Base-by-base conservation (phyloP, 2,888 invertebrate species). In the Ormyrus pomaceus region DNA sequence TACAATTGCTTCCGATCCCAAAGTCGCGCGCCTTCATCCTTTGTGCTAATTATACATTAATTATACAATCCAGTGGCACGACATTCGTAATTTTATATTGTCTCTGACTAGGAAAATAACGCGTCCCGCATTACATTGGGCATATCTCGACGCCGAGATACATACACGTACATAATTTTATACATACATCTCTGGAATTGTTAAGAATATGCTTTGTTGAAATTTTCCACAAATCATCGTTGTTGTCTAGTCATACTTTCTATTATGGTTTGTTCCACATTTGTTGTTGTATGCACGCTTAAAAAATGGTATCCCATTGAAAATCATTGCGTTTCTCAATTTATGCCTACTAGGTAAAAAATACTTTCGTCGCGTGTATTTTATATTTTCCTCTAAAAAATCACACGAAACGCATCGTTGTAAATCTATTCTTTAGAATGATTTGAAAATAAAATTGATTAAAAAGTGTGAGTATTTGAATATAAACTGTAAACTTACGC, bases 71-170 rank as follows among this genome's bases (percentile, higher is more conserved):
- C 69, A 79, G 68, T 73, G 72, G 68, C 72, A 68, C 73, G 53
- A 79, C 51, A n/a, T 78, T 62, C 68, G 48, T 46, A 69, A 34
- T 19, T 34, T 79, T 59, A 59, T 79, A 75, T 75, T 75, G 79
- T 79, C 79, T 79, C 79, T 75, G 74, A 71, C 59, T 79, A 79
- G 70, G 70, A 75, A 79, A 79, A 79, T 79, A 79, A 68, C 56
- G 45, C 55, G 45, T 72, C 19, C 5, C 68, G 48, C 10, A 13
- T 48, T 56, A 65, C 48, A 73, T 56, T 62, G 6, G 45, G 8
- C 50, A 13, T 11, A 64, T 61, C 11, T 8, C 45, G 6, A 55
- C 19, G 19, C 6, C 11, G 45, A 46, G 9, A 53, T 65, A 56
- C 34, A 34, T 73, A 48, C 34, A 65, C 46, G 45, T 61, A 51